These are phyloP conservation scores for Caenorhabditis imperialis DNA, from an alignment of 2,888 invertebrate genomes.

Conservation along the genomic window DNA sequence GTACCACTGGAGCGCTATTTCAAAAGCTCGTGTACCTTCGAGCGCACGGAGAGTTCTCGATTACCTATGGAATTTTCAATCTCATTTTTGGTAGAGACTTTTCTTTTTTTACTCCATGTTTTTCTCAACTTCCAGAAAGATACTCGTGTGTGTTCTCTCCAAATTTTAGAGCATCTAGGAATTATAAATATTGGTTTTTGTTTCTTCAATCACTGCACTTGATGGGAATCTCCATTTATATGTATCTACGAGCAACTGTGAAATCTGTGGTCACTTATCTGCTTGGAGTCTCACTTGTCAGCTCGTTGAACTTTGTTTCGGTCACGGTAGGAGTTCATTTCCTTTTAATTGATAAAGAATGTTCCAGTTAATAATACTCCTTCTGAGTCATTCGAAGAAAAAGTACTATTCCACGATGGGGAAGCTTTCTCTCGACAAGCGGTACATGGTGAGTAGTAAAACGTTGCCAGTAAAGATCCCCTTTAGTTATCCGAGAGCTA, in stretches of 20 bases:
- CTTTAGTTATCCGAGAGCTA: slow-evolving; percentile 14
- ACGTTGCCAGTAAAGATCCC: background rate
- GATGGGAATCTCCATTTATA: background rate
- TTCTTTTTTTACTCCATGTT: background rate
- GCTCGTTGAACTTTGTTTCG: background rate
- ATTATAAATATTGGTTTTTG: slow-evolving; percentile 4
- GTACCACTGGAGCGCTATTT: too few relatives aligned
- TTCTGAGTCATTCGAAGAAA: background rate
- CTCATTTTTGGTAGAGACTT: slow-evolving; percentile 14
- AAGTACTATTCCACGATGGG: slow-evolving; percentile 14
- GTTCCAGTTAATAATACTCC: slow-evolving; percentile 1
- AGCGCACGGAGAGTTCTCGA: slow-evolving; percentile 3
- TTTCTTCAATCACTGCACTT: background rate
- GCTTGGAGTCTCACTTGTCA: background rate
- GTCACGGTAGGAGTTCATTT: background rate
- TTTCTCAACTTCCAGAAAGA: background rate
- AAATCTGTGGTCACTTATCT: background rate
- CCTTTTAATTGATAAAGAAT: background rate
- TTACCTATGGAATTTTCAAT: slow-evolving; percentile 7
- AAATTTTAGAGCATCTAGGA: background rate
- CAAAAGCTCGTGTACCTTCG: slow-evolving; percentile 7
- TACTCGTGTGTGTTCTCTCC: slow-evolving; percentile 11
- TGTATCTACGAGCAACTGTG: too few relatives aligned
- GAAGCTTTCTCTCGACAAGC: background rate
- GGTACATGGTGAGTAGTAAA: slow-evolving; percentile 9